These are phyloP conservation scores for Crypturellus tataupa DNA, from an alignment of 2,797 vertebrate species.

Conservation along the genomic window DNA sequence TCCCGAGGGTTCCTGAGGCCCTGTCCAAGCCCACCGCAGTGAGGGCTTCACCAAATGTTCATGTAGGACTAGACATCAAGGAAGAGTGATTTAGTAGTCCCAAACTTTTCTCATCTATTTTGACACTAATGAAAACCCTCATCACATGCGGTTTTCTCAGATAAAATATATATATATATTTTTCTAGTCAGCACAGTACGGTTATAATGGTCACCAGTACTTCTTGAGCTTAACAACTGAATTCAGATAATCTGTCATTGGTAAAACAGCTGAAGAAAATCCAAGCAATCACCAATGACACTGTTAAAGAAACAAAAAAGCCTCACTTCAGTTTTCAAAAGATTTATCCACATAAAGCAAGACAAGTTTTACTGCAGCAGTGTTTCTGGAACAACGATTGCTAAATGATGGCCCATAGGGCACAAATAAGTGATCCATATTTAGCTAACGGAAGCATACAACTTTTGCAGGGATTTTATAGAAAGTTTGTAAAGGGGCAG, in stretches of 20 bases:
- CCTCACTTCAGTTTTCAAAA: not conserved
- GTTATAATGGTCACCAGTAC: not conserved
- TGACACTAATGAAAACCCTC: not conserved
- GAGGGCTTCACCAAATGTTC: constrained; percentile 1
- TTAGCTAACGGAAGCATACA: not conserved
- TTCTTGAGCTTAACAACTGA: not conserved
- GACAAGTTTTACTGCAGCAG: not conserved
- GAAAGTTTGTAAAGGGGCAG: not conserved
- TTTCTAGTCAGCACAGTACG: accelerated
- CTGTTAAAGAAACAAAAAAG: not conserved
- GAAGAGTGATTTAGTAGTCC: not conserved
- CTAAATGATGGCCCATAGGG: not conserved
- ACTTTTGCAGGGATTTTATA: not conserved
- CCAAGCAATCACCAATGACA: not conserved
- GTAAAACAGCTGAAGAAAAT: not conserved
- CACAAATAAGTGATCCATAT: not conserved
- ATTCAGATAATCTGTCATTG: not conserved
- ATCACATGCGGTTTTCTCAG: not conserved
- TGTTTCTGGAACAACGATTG: not conserved
- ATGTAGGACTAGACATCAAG: not conserved
- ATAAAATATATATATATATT: not conserved
- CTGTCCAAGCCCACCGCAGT: not conserved
- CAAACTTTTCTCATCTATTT: not conserved
- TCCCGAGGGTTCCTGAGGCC: not conserved
- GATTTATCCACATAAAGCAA: not conserved